phyloP scores from a whole-genome alignment of 2,113 vertebrate genomes.

The Zingel zingel region DNA sequence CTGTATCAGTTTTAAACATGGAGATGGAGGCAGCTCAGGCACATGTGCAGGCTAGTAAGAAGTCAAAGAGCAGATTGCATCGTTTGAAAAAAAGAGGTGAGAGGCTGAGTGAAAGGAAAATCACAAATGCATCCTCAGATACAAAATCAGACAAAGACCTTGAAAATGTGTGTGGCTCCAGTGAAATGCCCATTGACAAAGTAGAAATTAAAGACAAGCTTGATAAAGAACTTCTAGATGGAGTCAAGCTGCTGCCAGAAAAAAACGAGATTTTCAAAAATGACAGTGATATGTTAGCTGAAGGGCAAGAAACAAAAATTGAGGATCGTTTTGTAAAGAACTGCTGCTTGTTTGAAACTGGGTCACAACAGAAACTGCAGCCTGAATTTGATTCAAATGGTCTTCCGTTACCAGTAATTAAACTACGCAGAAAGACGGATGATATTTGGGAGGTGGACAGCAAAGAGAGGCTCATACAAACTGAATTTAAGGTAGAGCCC shows the following conservation, averaged over 20 bases:
- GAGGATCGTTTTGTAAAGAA: constrained; percentile 61
- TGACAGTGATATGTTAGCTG: not conserved
- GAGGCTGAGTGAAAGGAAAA: constrained; percentile 38
- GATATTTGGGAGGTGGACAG: constrained; percentile 84
- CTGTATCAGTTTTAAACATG: constrained; percentile 82
- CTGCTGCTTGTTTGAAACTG: constrained; percentile 70
- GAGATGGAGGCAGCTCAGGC: constrained; percentile 83
- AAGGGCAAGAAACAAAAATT: constrained; percentile 50
- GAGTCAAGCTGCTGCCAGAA: constrained; percentile 4
- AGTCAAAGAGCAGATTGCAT: constrained; percentile 73
- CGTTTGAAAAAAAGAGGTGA: constrained; percentile 69
- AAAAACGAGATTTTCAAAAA: constrained; percentile 16
- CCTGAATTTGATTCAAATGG: constrained; percentile 39
- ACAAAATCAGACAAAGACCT: constrained; percentile 17
- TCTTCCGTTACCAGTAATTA: constrained; percentile 75
- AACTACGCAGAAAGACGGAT: constrained; percentile 77
- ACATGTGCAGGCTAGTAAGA: constrained; percentile 76
- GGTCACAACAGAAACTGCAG: constrained; percentile 56
- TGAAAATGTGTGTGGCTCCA: not conserved
- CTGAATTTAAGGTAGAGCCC: constrained; percentile 43
- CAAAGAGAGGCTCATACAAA: constrained; percentile 47
- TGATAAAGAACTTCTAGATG: not conserved
- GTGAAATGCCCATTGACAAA: not conserved
- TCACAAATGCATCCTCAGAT: not conserved
- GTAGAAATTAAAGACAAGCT: constrained; percentile 32